These are phyloP conservation scores for Hylyphantes graminicola DNA, from an alignment of 1,140 invertebrate genomes.

Conservation along the genomic window DNA sequence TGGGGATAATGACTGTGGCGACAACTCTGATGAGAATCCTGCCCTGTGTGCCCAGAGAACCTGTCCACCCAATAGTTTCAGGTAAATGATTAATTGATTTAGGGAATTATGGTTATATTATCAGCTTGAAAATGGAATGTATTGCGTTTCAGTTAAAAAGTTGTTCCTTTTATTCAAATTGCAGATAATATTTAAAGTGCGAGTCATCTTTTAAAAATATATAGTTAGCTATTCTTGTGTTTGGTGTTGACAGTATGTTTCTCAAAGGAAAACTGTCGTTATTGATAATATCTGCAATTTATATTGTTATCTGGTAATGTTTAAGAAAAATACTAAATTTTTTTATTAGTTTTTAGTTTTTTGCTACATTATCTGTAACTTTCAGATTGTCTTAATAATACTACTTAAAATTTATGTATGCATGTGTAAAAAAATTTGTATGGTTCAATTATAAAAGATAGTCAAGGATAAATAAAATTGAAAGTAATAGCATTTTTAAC, in stretches of 20 bases:
- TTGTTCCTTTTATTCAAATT: neutral
- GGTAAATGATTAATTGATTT: slow-evolving; percentile 64
- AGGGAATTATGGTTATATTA: neutral
- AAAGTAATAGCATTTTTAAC: too few species aligned
- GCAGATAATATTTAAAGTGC: neutral
- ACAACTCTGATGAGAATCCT: slow-evolving; percentile 94
- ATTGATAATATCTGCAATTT: neutral
- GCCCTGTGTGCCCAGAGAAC: slow-evolving; percentile 87
- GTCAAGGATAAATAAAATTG: too few species aligned
- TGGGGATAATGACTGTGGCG: slow-evolving; percentile 94
- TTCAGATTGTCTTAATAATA: too few species aligned
- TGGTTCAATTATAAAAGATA: too few species aligned
- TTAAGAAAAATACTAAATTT: neutral
- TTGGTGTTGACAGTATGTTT: neutral
- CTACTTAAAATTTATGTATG: too few species aligned
- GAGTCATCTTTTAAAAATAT: neutral
- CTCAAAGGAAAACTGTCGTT: too few species aligned
- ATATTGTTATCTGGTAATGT: neutral
- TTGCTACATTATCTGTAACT: too few species aligned
- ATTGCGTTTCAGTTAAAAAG: too few species aligned
- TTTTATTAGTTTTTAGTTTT: too few species aligned
- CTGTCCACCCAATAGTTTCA: slow-evolving; percentile 91
- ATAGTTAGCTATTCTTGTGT: neutral
- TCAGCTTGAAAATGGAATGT: neutral
- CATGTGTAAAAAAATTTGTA: too few species aligned